phyloP scores from a whole-genome alignment of 2,113 vertebrate genomes.

The Crotalus horridus region DNA sequence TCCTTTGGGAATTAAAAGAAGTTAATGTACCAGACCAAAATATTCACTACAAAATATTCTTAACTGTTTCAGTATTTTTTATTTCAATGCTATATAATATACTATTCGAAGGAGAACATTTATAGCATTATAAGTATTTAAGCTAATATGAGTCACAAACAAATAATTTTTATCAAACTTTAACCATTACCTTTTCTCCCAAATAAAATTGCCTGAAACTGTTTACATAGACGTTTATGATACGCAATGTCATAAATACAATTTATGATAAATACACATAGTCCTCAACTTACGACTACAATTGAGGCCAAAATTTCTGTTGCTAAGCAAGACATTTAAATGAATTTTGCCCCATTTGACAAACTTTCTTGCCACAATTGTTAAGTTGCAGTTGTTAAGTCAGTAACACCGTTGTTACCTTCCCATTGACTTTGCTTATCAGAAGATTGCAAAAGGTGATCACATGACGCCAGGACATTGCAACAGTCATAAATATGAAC shows the following conservation, averaged over 20 bases:
- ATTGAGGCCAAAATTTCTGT: not conserved
- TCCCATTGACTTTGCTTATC: no score
- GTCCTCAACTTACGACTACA: not conserved
- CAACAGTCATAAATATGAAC: no score
- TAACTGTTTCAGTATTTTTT: not conserved
- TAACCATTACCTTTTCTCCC: not conserved
- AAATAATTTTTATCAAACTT: not conserved
- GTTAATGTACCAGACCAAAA: not conserved
- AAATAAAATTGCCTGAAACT: not conserved
- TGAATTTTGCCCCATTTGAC: not conserved
- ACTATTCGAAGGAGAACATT: not conserved
- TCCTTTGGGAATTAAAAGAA: conserved; percentile 1
- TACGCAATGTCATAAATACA: not conserved
- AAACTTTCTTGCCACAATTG: not conserved
- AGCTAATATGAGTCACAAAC: not conserved
- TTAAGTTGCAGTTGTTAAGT: not conserved
- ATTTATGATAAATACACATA: not conserved
- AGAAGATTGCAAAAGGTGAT: no score
- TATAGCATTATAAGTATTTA: not conserved
- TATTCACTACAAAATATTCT: not conserved
- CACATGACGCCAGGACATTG: no score
- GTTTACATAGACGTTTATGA: not conserved
- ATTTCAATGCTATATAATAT: not conserved
- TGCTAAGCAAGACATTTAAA: not conserved
- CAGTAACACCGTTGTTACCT: not conserved